A percentile compares a stretch with the other conserved stretches of the same genome.
phyloP scores from a whole-genome alignment of 64 coral and sea anemone species.

The Acropora yongei region DNA sequence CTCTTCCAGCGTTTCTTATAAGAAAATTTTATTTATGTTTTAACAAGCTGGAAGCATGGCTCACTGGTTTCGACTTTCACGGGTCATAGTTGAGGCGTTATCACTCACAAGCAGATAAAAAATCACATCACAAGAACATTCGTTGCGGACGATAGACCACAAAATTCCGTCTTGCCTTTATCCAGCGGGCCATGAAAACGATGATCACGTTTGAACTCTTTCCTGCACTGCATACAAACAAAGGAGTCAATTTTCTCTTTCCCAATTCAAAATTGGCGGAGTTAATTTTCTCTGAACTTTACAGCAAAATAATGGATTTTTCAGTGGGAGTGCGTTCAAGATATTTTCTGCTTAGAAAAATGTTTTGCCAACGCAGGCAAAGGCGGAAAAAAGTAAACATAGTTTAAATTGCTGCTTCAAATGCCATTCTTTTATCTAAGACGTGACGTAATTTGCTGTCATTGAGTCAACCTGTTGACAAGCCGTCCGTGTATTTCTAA shows the following conservation, averaged over 20 bases:
- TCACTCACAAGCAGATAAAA: neutral
- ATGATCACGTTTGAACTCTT: neutral
- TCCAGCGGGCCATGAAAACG: neutral
- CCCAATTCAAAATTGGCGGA: neutral
- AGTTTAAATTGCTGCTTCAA: neutral
- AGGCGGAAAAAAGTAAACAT: neutral
- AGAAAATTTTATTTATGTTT: no score
- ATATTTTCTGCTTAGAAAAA: neutral
- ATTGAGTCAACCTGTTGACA: neutral
- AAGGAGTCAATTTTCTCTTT: neutral
- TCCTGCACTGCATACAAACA: neutral
- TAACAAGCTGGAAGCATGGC: neutral
- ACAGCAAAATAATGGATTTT: no score
- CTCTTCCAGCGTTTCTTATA: neutral
- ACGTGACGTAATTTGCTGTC: neutral
- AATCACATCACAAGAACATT: neutral
- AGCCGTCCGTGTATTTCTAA: neutral
- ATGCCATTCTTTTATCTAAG: neutral
- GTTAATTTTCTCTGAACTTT: neutral
- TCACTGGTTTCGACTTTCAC: neutral
- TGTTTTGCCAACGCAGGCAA: constrained; percentile 1
- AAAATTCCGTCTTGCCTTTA: constrained; percentile 39
- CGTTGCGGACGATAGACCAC: no score
- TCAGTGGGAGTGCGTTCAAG: constrained; percentile 11
- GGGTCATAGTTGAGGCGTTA: neutral